Evolutionary conservation across 2,888 invertebrate species (phyloP).

Genomic region (Leptura quadrifasciata): DNA sequence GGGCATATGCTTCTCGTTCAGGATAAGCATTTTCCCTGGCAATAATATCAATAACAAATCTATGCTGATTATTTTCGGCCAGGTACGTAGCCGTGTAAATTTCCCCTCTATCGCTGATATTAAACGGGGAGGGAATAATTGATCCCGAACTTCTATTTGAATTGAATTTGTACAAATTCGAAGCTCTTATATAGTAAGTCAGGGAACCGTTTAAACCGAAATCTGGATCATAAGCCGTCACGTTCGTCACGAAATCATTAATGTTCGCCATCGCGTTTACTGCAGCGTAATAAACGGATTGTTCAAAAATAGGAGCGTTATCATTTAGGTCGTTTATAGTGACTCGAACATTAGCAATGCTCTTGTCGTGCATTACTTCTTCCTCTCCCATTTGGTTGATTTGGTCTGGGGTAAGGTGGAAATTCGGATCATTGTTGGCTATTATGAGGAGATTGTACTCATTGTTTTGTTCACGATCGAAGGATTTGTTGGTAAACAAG

Average conservation of each 20-base stretch:
- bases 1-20: constrained; percentile 84
- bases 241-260: constrained; percentile 84
- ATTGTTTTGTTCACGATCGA: constrained; percentile 88
- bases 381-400: constrained; percentile 72
- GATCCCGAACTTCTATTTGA: constrained; percentile 87
- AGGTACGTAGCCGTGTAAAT: constrained; percentile 87
- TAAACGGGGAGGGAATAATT: constrained; percentile 92
- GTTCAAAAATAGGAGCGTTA: constrained; percentile 81
- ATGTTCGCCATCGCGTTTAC: constrained; percentile 86
- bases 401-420: constrained; percentile 77
- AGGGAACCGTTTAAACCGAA: constrained; percentile 89
- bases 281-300: constrained; percentile 74
- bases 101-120: constrained; percentile 83
- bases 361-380: constrained; percentile 76
- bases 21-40: constrained; percentile 89
- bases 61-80: constrained; percentile 92
- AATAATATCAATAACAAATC: constrained; percentile 88
- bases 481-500: constrained; percentile 85
- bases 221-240: constrained; percentile 90
- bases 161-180: constrained; percentile 87
- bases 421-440: constrained; percentile 89
- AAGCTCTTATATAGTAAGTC: constrained; percentile 87
- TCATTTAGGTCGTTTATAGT: constrained; percentile 89
- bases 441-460: constrained; percentile 86
- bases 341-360: constrained; percentile 83